Evolutionary conservation across 1,140 invertebrate species (phyloP).

Genomic region (Cotesia glomerata): DNA sequence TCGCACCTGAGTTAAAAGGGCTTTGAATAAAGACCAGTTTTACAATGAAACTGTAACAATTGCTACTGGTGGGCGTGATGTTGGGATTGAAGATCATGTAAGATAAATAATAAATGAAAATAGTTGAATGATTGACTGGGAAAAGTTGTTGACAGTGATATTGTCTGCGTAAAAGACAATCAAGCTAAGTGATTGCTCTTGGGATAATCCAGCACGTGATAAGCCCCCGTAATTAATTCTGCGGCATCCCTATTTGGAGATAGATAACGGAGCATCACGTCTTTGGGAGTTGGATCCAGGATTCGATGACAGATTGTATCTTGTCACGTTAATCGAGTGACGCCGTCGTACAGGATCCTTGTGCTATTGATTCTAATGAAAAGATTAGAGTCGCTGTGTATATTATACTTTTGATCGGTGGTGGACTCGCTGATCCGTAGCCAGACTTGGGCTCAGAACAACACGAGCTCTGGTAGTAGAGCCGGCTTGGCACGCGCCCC

Average conservation of each 20-base stretch:
- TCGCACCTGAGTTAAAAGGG: constrained; percentile 54
- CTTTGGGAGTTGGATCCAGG: constrained; percentile 10
- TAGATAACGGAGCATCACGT: neutral
- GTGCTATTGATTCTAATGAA: neutral
- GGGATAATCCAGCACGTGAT: constrained; percentile 53
- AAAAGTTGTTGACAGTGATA: constrained; percentile 50
- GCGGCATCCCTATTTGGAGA: neutral
- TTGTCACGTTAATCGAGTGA: constrained; percentile 11
- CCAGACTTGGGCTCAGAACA: neutral
- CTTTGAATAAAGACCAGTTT: neutral
- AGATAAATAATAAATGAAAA: constrained; percentile 17
- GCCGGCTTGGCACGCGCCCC: constrained; percentile 54
- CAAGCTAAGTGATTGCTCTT: constrained; percentile 51
- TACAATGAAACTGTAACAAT: neutral
- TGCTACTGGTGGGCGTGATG: neutral
- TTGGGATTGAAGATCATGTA: neutral
- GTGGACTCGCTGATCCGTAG: neutral
- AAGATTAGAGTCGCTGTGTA: neutral
- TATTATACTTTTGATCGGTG: neutral
- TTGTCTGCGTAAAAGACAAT: constrained; percentile 29
- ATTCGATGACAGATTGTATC: neutral
- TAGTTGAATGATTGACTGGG: constrained; percentile 54
- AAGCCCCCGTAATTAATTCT: constrained; percentile 27
- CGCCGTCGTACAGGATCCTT: constrained; percentile 19
- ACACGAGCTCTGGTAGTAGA: constrained; percentile 16